Conservation (phyloP, 2,888 invertebrate species). For the Lithosia quadra region DNA sequence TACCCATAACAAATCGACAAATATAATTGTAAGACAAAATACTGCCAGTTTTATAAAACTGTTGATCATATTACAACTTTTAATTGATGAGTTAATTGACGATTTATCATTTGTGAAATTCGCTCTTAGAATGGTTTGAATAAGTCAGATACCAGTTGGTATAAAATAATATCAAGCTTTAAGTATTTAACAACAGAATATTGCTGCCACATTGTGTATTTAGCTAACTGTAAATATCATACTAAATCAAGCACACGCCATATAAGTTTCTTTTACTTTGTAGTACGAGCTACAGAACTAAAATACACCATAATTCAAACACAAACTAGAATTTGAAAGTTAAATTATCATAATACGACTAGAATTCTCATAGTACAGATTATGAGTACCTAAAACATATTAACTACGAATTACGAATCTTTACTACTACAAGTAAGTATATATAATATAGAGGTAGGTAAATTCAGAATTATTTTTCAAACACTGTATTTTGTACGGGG, state of each 20-base stretch:
- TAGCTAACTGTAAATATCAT: not conserved
- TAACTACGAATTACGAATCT: not conserved
- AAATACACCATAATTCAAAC: conserved; percentile 7
- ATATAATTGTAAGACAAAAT: too few relatives aligned
- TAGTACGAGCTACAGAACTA: conserved; percentile 8
- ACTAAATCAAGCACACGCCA: not conserved
- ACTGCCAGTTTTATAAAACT: too few relatives aligned
- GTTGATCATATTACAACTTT: too few relatives aligned
- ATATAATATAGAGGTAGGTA: too few relatives aligned
- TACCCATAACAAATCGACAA: too few relatives aligned
- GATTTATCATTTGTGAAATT: too few relatives aligned
- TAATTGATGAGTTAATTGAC: too few relatives aligned
- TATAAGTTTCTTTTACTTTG: not conserved
- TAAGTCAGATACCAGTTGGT: too few relatives aligned
- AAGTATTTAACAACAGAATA: too few relatives aligned
- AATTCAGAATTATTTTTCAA: too few relatives aligned
- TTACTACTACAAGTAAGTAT: conserved; percentile 5
- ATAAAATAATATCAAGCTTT: not conserved
- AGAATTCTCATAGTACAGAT: conserved; percentile 4
- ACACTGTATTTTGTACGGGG: not conserved
- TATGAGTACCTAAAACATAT: conserved; percentile 10
- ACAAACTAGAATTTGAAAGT: conserved; percentile 12
- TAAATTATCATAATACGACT: conserved; percentile 15
- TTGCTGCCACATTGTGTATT: not conserved
- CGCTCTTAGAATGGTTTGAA: too few relatives aligned